Evolutionary conservation across 1,140 invertebrate genomes (phyloP), one percentile per base, ranked within the genome.

Genomic region (Diorhabda carinulata): DNA sequence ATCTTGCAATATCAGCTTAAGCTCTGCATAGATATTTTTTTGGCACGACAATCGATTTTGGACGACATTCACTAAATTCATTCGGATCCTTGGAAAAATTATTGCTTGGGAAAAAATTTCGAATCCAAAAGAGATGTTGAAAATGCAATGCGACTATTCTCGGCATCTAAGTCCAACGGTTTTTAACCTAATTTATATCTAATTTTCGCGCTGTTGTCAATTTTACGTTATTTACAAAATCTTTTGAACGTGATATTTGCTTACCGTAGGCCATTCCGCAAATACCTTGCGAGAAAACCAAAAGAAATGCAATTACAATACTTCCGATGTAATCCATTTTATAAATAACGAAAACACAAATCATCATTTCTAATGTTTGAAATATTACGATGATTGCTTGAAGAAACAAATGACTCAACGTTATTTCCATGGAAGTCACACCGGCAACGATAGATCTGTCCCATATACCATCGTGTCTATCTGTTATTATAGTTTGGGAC

Each of bases 381-480:
- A 81, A 66, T 8, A 94, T 77, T 74, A 95, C 87, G 3, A 96
- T 86, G 2, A 86, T 72, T 42, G 89, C 80, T 81, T 96, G 92
- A 3, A 91, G 88, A 1, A 88, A 73, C 10, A 96, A 84, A 79
- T 96, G 94, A 0, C 92, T 89, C 43, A 91, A 72, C 8, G 85
- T 78, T 73, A 86, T 85, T 78, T 87, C 84, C 3, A 79, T 64
- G 3, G 84, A 79, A 60, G 79, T 79, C 5, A 87, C 86, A 80
- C 90, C 91, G 70, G 92, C 90, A 9, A 94, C 88, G 0, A 91
- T 82, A 65, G 87, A 89, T 70, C 92, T 81, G 74, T 93, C 88
- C 86, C 92, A 89, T 57, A 92, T 84, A 47, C 92, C 93, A 76
- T 94, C 91, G 72, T 88, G 83, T 47, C 90, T 88, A 78, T 97